A percentile compares a stretch with the other conserved stretches of the same genome.
Conservation (phyloP, 2,797 vertebrate genomes). For the Pipistrellus pygmaeus region DNA sequence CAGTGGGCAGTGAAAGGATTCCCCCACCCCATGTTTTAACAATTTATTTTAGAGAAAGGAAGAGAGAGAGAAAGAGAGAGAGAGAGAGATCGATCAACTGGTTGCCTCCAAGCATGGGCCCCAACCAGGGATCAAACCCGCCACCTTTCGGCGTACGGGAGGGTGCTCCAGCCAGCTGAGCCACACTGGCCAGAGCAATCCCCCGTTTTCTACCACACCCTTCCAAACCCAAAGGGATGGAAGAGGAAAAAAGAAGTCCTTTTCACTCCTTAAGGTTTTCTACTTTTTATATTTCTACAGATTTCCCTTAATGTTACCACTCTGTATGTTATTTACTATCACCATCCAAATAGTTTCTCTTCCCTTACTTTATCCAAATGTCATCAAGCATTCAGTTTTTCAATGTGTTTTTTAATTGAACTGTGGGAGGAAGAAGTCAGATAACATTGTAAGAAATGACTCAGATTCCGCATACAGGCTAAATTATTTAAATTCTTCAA, state of each 20-base stretch:
- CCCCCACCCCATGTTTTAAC: background rate
- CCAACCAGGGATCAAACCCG: background rate
- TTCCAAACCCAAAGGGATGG: background rate
- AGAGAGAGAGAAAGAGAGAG: background rate
- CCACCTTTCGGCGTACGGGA: background rate
- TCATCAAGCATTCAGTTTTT: conserved; percentile 8
- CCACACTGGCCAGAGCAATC: background rate
- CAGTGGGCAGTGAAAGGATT: background rate
- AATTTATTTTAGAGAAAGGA: background rate
- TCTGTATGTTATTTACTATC: background rate
- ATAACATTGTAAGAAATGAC: conserved; percentile 10
- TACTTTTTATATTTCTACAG: background rate
- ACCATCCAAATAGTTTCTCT: background rate
- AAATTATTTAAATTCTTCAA: background rate
- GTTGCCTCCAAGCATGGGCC: background rate
- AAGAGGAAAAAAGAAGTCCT: background rate
- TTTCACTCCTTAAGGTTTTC: background rate
- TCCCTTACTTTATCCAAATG: background rate
- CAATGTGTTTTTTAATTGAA: background rate
- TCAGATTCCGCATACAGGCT: background rate
- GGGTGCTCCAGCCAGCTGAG: background rate
- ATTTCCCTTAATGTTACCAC: background rate
- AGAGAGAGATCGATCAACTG: accelerated
- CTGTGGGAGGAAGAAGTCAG: background rate
- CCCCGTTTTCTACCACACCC: background rate